phyloP scores from a whole-genome alignment of 1,140 invertebrate species.

The Goniozus legneri region DNA sequence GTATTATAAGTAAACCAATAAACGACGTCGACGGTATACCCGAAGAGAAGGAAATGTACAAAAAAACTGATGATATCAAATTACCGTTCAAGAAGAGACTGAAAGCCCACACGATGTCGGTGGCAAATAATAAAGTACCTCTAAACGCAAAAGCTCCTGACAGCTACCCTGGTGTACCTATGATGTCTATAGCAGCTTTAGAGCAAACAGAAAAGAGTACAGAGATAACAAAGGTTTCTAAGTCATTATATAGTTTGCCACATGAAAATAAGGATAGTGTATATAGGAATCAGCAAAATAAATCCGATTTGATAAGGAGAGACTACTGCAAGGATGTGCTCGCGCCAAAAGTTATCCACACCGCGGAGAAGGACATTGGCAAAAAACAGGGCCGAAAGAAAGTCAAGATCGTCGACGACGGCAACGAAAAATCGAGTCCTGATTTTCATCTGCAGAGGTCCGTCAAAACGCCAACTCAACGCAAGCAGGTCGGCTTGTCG shows the following conservation, averaged over 20 bases:
- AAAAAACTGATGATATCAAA: constrained; percentile 29
- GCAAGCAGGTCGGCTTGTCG: constrained; percentile 13
- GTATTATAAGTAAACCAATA: constrained; percentile 19
- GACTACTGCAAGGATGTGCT: constrained; percentile 29
- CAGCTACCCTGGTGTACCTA: constrained; percentile 34
- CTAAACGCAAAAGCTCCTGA: constrained; percentile 25
- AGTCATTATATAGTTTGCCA: constrained; percentile 13
- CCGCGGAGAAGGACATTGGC: too few relatives aligned
- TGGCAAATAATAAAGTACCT: constrained; percentile 18
- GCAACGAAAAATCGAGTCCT: constrained; percentile 11
- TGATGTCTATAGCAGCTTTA: constrained; percentile 37
- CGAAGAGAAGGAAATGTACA: constrained; percentile 23
- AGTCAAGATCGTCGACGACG: not conserved
- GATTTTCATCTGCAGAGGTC: constrained; percentile 21
- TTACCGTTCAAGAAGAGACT: constrained; percentile 46
- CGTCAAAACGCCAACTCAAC: constrained; percentile 18
- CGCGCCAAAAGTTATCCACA: constrained; percentile 14
- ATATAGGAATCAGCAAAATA: constrained; percentile 12
- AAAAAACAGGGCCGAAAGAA: constrained; percentile 1
- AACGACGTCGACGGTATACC: constrained; percentile 16
- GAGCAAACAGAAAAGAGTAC: constrained; percentile 13
- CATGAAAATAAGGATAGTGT: constrained; percentile 6
- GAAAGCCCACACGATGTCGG: constrained; percentile 35
- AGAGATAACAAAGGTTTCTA: constrained; percentile 17
- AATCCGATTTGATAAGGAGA: constrained; percentile 19